Percentiles rank a stretch among this genome's conserved stretches.
Conservation (phyloP, 2,888 invertebrate genomes). For the Pyrgus malvae region DNA sequence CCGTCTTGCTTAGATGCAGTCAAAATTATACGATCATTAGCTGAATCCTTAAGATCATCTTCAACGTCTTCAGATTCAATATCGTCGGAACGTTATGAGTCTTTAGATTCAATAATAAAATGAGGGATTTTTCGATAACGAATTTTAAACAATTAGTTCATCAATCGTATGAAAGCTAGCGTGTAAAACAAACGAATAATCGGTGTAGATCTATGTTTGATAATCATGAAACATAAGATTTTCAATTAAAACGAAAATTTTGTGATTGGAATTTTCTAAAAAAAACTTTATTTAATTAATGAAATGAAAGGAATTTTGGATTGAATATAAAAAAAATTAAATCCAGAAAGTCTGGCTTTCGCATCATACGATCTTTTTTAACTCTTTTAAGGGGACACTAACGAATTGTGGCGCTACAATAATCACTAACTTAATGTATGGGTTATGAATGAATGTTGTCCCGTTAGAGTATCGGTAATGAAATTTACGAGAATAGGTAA, state of each 20-base stretch:
- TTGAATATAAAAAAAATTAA: neutral
- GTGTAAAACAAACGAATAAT: too few relatives aligned
- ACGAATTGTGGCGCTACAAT: constrained; percentile 1
- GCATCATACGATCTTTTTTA: neutral
- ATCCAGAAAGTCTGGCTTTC: neutral
- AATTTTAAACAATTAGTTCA: too few relatives aligned
- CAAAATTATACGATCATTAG: neutral
- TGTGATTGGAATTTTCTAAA: too few relatives aligned
- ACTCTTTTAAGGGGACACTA: neutral
- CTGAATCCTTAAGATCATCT: neutral
- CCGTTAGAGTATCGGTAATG: neutral
- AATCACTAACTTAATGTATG: neutral
- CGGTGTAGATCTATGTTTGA: too few relatives aligned
- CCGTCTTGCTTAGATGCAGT: neutral
- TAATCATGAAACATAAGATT: too few relatives aligned
- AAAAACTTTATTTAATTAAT: too few relatives aligned
- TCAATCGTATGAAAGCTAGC: too few relatives aligned
- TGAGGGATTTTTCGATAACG: too few relatives aligned
- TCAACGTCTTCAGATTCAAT: neutral
- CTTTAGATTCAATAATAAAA: too few relatives aligned
- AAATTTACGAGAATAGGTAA: constrained; percentile 4
- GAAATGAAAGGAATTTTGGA: neutral
- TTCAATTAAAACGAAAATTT: too few relatives aligned
- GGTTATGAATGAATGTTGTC: neutral
- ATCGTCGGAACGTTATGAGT: too few relatives aligned